A percentile compares a stretch with the other conserved stretches of the same genome.
phyloP scores from a whole-genome alignment of 53 echinoderm and acorn worm species.

The Crossaster papposus region DNA sequence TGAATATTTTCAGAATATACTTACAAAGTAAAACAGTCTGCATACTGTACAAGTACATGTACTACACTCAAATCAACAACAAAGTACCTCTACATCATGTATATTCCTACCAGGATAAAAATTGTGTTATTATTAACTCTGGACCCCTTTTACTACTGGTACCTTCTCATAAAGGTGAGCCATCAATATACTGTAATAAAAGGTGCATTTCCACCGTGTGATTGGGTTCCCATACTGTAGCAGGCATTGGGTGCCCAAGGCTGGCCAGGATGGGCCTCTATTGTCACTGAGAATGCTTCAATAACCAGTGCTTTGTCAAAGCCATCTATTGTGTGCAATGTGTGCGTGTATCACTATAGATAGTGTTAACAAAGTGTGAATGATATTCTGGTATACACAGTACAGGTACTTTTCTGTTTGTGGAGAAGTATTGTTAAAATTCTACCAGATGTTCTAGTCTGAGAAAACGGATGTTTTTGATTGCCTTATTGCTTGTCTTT shows the following conservation, averaged over 20 bases:
- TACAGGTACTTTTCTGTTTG: neutral
- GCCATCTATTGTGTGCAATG: constrained; percentile 37
- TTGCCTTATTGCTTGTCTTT: too few species aligned
- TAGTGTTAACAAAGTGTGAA: neutral
- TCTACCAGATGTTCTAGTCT: too few species aligned
- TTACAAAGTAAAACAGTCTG: neutral
- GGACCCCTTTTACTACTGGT: constrained; percentile 19
- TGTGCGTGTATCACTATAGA: neutral
- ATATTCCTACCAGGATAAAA: constrained; percentile 29
- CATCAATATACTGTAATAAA: constrained; percentile 16
- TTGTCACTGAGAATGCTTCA: constrained; percentile 11
- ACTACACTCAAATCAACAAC: neutral
- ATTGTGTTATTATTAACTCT: neutral
- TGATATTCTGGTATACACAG: neutral
- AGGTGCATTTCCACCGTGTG: constrained; percentile 34
- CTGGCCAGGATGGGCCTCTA: constrained; percentile 40
- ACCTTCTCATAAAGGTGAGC: neutral
- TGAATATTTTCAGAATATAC: neutral
- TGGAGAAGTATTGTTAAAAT: too few species aligned
- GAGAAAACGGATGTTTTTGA: too few species aligned
- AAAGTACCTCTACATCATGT: neutral
- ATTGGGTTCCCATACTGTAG: constrained; percentile 39
- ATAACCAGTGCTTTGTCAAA: neutral
- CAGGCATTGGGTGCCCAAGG: constrained; percentile 4
- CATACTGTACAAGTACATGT: constrained; percentile 16